Base-by-base conservation (phyloP, 2,797 vertebrate genomes). In the Rhinichthys osculus region DNA sequence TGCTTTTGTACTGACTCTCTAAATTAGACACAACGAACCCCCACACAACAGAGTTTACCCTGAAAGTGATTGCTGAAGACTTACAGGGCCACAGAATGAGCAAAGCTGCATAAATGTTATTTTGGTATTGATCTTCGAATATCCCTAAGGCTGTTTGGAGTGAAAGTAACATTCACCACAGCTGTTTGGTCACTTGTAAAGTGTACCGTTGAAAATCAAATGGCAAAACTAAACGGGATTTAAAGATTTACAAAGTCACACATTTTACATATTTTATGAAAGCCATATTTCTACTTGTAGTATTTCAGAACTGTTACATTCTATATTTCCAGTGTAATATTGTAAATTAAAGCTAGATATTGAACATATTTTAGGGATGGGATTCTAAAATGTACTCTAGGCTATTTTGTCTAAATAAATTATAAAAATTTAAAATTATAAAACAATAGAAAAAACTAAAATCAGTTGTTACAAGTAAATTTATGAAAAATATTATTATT, bases 21-120 rank as follows among this genome's bases (percentile, higher is more conserved):
- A 83, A 82, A 81, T 83, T 85, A 85, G 88, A 54, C 72, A 54
- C 81, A 74, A 66, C 64, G 64, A 19, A 21, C 71, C 57, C 72
- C 14, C 21, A 67, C 59, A n/a, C 42, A 76, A 11, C 30, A 52
- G 62, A 78, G 62, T 64, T 57, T 44, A 9, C 23, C 21, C 71
- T 66, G 57, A 50, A 40, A 47, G 33, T 40, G 73, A 57, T 83
- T 27, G 54, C 69, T 73, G 19, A 62, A 62, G 70, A 27, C 30
- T 35, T 38, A 6, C 21, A n/a, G 80, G 17, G 7, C 3, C 7
- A 64, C 30, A 11, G 0, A 73, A 73, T 73, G 17, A 47, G 47
- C 42, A 67, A 81, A 69, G n/a, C 80, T 57, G 50, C 38, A 8
- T 16, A 33, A 1, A 73, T 44, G 52, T 14, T 62, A 44, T 73